Evolutionary conservation across 2,113 vertebrate species (phyloP), one percentile per base, ranked within the genome.

Genomic region (Puntigrus tetrazona): DNA sequence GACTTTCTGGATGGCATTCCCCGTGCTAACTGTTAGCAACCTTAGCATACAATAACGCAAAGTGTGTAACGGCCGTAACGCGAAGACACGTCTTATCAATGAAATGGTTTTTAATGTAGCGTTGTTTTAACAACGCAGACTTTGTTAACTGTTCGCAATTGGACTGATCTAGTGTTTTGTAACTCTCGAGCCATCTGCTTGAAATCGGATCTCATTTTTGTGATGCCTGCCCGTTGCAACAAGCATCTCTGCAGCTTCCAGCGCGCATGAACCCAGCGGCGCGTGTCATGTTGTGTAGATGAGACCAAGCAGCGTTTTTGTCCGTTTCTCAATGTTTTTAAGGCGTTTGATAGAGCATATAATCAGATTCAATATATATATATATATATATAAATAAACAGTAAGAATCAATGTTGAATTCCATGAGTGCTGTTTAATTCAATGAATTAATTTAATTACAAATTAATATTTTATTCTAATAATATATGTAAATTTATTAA

Each of bases 21-120:
- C 45, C n/a, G 79, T 69, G 79, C 79, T 82, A 82, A 55, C 45
- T 36, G 65, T 52, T 82, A 82, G 79, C 79, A 81, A 34, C 22
- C 10, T 25, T 81, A 82, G 79, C 79, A 78, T 78, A 52, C 55
- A 18, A 36, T 34, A 69, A 81, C 11, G 59, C 47, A 78, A 9
- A 52, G 47, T 50, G 27, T 50, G 7, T 14, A 76, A 38, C 20
- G 75, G 5, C 50, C 31, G 38, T 25, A 25, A 59, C 36, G 34
- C 22, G 36, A 61, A 61, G 13, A 14, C 22, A 72, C 25, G 11
- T 45, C n/a, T 25, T 43, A 14, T 45, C 3, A 45, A 47, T 75
- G 20, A 50, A 45, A 27, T 31, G 11, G 8, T 45, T 31, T 65
- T 55, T 2, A n/a, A 16, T 14, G 5, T 31, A 16, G 29, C 47